Percentiles rank a stretch among this genome's conserved stretches.
Conservation (phyloP, 2,888 invertebrate genomes). For the Catonia carolina region DNA sequence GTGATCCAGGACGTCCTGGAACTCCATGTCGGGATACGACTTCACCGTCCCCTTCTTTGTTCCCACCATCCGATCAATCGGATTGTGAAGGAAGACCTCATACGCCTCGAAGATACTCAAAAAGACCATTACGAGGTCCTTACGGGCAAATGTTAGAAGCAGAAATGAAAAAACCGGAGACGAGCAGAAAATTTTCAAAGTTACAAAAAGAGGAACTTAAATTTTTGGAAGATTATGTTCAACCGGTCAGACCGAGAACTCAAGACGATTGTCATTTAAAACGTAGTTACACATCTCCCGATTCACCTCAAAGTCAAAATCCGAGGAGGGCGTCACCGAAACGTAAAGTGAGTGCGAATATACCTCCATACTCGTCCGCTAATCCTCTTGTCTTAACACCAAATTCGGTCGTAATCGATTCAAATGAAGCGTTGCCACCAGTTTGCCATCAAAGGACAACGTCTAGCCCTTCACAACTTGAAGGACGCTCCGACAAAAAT, state of each 20-base stretch:
- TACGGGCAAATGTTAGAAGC: slow-evolving; percentile 75
- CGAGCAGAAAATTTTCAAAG: slow-evolving; percentile 43
- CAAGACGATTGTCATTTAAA: slow-evolving; percentile 31
- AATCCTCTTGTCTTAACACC: slow-evolving; percentile 41
- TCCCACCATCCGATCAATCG: slow-evolving; percentile 59
- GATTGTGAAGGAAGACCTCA: slow-evolving; percentile 47
- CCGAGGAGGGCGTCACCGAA: slow-evolving; percentile 44
- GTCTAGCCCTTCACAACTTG: slow-evolving; percentile 71
- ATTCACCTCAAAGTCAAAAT: slow-evolving; percentile 11
- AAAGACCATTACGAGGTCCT: slow-evolving; percentile 65
- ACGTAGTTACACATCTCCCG: slow-evolving; percentile 30
- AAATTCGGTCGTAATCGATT: slow-evolving; percentile 27
- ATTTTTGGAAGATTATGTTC: slow-evolving; percentile 45
- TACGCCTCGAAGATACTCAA: slow-evolving; percentile 55
- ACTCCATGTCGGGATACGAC: slow-evolving; percentile 47
- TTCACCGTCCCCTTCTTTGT: slow-evolving; percentile 55
- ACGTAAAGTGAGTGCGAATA: slow-evolving; percentile 56
- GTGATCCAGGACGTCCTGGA: slow-evolving; percentile 44
- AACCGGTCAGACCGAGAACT: slow-evolving; percentile 24
- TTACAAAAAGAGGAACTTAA: slow-evolving; percentile 52
- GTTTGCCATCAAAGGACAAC: slow-evolving; percentile 68
- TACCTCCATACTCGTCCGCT: slow-evolving; percentile 41
- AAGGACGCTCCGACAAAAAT: slow-evolving; percentile 45
- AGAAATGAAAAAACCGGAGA: slow-evolving; percentile 67
- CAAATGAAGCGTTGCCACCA: slow-evolving; percentile 43